Conservation (phyloP, 2,888 invertebrate genomes). For the Unio pictorum region DNA sequence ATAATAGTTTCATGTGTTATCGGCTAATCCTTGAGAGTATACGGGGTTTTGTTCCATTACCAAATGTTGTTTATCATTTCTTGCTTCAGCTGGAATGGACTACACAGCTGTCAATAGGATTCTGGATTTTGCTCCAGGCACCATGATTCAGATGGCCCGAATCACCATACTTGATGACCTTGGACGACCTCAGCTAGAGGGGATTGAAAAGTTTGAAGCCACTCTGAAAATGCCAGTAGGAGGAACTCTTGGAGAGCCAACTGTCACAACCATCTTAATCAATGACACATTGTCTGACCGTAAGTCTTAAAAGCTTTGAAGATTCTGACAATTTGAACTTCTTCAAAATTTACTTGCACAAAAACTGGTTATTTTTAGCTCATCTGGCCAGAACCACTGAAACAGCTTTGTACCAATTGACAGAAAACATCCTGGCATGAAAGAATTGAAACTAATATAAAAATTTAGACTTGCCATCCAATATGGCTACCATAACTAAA, state of each 20-base stretch:
- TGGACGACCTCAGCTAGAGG: constrained; percentile 67
- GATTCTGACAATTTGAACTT: background rate
- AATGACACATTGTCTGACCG: constrained; percentile 69
- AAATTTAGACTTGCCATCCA: too few relatives aligned
- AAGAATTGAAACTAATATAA: too few relatives aligned
- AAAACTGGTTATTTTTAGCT: too few relatives aligned
- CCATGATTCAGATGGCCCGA: constrained; percentile 60
- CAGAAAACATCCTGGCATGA: too few relatives aligned
- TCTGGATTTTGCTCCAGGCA: constrained; percentile 67
- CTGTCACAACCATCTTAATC: constrained; percentile 60
- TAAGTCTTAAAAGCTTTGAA: constrained; percentile 43
- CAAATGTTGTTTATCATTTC: constrained; percentile 1
- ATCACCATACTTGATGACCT: constrained; percentile 70
- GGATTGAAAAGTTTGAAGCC: constrained; percentile 66
- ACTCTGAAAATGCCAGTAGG: constrained; percentile 65
- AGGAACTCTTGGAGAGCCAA: constrained; percentile 65
- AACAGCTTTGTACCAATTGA: too few relatives aligned
- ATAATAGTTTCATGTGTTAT: too few relatives aligned
- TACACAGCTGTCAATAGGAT: constrained; percentile 66
- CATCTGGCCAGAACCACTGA: too few relatives aligned
- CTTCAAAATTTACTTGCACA: background rate
- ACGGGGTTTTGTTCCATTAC: background rate
- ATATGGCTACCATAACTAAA: too few relatives aligned
- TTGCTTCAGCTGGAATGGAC: constrained; percentile 65
- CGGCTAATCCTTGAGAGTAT: too few relatives aligned